phyloP scores from a whole-genome alignment of 2,113 vertebrate species.

The Lates calcarifer region DNA sequence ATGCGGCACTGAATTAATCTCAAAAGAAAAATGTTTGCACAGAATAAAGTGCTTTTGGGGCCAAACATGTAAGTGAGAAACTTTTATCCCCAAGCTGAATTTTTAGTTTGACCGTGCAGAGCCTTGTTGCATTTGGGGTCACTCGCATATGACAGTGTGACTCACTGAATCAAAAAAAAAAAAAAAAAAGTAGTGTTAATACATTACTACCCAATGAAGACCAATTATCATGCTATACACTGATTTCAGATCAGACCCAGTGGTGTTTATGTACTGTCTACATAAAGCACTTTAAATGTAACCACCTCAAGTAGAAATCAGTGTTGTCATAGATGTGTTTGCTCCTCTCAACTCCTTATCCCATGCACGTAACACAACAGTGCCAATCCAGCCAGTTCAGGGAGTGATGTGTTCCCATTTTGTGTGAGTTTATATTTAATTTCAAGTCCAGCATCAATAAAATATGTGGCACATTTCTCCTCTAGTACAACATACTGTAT shows the following conservation, averaged over 20 bases:
- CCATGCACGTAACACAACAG: not conserved
- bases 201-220: slow-evolving; percentile 1
- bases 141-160: slow-evolving; percentile 27
- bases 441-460: not conserved
- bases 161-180: slow-evolving; percentile 11
- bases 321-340: not conserved
- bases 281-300: not conserved
- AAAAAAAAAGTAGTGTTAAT: not conserved
- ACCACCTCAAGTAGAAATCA: not conserved
- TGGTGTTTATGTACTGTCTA: not conserved
- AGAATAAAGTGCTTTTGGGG: slow-evolving; percentile 41
- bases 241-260: not conserved
- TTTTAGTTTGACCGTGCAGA: slow-evolving; percentile 8
- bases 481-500: too few species aligned
- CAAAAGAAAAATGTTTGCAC: slow-evolving; percentile 69
- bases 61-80: slow-evolving; percentile 42
- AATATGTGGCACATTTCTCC: too few species aligned
- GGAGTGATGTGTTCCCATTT: too few species aligned
- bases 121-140: not conserved
- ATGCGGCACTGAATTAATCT: slow-evolving; percentile 71
- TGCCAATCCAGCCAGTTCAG: too few species aligned
- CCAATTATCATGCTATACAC: not conserved
- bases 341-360: too few species aligned
- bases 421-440: too few species aligned
- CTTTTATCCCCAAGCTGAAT: slow-evolving; percentile 44